A percentile compares a stretch with the other conserved stretches of the same genome.
These are phyloP conservation scores for Sminthurinus aureus DNA, from an alignment of 2,888 invertebrate genomes.

Conservation along the genomic window DNA sequence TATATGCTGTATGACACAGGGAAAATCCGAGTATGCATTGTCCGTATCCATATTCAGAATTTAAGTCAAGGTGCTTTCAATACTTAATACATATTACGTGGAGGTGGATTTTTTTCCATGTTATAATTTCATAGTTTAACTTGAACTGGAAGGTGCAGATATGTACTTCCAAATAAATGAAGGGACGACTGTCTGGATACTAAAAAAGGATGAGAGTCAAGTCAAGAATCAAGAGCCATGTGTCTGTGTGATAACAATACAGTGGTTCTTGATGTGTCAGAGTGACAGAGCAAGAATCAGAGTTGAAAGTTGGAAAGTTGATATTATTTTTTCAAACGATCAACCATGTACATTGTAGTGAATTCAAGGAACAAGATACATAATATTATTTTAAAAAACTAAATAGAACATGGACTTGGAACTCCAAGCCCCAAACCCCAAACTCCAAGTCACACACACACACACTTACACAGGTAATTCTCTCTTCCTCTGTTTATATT, in stretches of 20 bases:
- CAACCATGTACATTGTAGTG: not conserved
- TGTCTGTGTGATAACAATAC: slow-evolving; percentile 31
- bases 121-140: slow-evolving; percentile 3
- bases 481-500: not conserved
- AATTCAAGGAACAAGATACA: no score
- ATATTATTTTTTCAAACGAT: slow-evolving; percentile 30
- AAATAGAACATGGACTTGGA: not conserved
- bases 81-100: not conserved
- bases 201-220: not conserved
- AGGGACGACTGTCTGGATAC: not conserved
- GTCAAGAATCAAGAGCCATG: slow-evolving; percentile 4
- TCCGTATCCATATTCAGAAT: not conserved
- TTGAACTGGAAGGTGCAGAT: not conserved
- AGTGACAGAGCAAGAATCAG: slow-evolving; percentile 33
- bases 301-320: slow-evolving; percentile 29
- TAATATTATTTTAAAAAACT: no score
- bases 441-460: not conserved
- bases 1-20: not conserved
- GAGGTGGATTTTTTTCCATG: not conserved
- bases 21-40: not conserved
- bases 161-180: no score
- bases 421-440: not conserved
- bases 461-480: not conserved
- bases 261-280: slow-evolving; percentile 27
- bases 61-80: no score